phyloP scores from a whole-genome alignment of 2,113 vertebrate genomes.

The Macroglossus sobrinus region DNA sequence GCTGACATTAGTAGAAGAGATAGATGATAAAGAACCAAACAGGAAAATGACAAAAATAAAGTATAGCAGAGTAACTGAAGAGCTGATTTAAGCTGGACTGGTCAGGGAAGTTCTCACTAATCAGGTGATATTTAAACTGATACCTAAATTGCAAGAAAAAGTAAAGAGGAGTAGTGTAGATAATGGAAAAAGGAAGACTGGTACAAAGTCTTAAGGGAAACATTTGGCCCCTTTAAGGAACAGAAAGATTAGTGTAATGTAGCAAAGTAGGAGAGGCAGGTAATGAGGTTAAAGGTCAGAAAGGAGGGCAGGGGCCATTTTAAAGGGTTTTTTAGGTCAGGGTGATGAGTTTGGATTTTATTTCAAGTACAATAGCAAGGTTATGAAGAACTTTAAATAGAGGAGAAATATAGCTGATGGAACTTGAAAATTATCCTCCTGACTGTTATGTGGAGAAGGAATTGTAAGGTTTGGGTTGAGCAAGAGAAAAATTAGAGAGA shows the following conservation, averaged over 20 bases:
- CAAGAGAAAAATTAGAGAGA: not conserved
- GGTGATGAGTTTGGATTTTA: not conserved
- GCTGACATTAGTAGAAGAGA: not conserved
- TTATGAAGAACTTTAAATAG: not conserved
- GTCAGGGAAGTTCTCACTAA: not conserved
- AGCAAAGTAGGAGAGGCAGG: not conserved
- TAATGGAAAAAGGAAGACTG: not conserved
- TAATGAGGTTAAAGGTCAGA: no score
- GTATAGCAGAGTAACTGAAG: not conserved
- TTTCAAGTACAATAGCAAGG: not conserved
- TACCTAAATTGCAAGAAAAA: not conserved
- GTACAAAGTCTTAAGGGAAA: not conserved
- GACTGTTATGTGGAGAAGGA: not conserved
- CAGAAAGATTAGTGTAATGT: not conserved
- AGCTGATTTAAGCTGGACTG: not conserved
- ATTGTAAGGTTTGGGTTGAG: rapidly evolving
- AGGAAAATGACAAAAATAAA: not conserved
- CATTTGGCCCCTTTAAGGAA: not conserved
- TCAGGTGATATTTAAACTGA: not conserved
- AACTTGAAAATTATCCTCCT: not conserved
- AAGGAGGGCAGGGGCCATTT: no score
- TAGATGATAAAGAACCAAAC: not conserved
- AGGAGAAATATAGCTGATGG: not conserved
- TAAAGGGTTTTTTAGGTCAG: not conserved
- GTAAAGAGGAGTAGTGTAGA: not conserved